Evolutionary conservation across 2,888 invertebrate species (phyloP).

Genomic region (Troides oblongomaculatus): DNA sequence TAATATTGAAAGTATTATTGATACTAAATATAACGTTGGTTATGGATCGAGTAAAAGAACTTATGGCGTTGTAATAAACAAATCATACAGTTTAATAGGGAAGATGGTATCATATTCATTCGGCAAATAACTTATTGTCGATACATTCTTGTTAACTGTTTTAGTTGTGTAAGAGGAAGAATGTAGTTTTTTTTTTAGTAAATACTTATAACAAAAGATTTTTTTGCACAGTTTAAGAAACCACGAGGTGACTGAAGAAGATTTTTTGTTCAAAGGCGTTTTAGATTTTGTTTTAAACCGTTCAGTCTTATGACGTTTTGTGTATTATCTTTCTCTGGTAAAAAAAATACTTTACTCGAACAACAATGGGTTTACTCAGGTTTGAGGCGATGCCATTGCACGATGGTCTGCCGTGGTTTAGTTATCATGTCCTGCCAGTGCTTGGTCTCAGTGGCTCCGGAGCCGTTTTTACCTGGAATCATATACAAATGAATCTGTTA

Average conservation of each 20-base stretch:
- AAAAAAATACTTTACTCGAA: constrained; percentile 35
- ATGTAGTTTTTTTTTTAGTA: neutral
- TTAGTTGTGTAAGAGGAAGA: neutral
- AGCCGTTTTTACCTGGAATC: constrained; percentile 90
- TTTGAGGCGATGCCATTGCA: constrained; percentile 98
- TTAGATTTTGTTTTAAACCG: constrained; percentile 61
- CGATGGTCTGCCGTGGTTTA: constrained; percentile 96
- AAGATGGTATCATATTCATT: constrained; percentile 4
- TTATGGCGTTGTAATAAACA: neutral
- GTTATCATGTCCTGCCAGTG: constrained; percentile 99
- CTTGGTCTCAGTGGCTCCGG: constrained; percentile 96
- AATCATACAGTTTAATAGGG: constrained; percentile 5
- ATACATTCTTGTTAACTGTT: neutral
- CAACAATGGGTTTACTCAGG: constrained; percentile 84
- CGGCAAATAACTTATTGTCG: neutral
- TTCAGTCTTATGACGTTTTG: constrained; percentile 77
- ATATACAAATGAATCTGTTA: constrained; percentile 30
- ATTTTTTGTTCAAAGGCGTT: constrained; percentile 49
- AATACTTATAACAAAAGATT: neutral
- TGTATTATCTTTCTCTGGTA: constrained; percentile 48
- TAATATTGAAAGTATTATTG: no score
- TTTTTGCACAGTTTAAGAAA: constrained; percentile 38
- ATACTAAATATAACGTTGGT: neutral
- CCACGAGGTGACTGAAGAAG: constrained; percentile 38
- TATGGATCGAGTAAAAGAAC: neutral